phyloP scores from a whole-genome alignment of 2,797 vertebrate species.

The Emys orbicularis region DNA sequence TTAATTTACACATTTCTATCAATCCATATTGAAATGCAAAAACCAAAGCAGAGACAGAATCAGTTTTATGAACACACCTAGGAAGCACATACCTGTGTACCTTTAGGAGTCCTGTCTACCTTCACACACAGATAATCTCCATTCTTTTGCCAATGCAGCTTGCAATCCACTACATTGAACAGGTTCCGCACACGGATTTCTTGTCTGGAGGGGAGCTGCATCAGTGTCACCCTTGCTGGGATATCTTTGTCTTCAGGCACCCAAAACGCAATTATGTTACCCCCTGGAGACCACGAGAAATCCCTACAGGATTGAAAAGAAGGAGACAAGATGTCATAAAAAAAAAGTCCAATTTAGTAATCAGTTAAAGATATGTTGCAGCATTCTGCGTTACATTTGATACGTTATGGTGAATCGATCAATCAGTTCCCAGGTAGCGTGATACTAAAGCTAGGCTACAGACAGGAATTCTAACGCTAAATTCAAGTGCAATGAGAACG shows the following conservation, averaged over 20 bases:
- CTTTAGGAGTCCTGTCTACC: slow-evolving; percentile 96
- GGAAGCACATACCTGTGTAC: slow-evolving; percentile 88
- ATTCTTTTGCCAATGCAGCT: slow-evolving; percentile 98
- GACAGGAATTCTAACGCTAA: background rate
- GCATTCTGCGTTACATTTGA: background rate
- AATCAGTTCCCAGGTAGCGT: background rate
- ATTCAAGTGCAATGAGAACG: background rate
- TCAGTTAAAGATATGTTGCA: background rate
- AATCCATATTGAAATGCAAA: background rate
- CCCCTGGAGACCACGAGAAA: slow-evolving; percentile 98
- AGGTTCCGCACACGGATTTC: slow-evolving; percentile 98
- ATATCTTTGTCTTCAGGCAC: slow-evolving; percentile 99
- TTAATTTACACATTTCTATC: background rate
- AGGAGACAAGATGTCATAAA: background rate
- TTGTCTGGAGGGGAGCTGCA: slow-evolving; percentile 95
- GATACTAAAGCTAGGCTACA: background rate
- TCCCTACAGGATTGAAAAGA: slow-evolving; percentile 84
- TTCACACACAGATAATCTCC: slow-evolving; percentile 98
- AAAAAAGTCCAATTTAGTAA: background rate
- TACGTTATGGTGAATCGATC: background rate
- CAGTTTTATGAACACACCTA: fast-evolving
- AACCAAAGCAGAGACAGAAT: background rate
- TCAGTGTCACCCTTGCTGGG: slow-evolving; percentile 96
- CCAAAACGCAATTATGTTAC: slow-evolving; percentile 99
- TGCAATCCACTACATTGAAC: slow-evolving; percentile 98